These are phyloP conservation scores for Amphiura filiformis DNA, from an alignment of 35 echinoderm and acorn worm genomes.

Conservation along the genomic window DNA sequence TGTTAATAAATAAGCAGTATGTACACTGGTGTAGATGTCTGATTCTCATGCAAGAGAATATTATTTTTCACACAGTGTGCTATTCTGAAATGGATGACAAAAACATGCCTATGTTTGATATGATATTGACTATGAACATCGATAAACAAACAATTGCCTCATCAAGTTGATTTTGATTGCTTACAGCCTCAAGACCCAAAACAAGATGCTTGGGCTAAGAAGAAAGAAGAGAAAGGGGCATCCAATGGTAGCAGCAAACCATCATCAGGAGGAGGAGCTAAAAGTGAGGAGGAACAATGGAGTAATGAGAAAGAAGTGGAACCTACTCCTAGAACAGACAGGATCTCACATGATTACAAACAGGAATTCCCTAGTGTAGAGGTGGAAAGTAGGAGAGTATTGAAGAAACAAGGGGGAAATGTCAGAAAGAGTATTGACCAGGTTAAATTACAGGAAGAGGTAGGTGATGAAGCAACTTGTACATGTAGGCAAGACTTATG, in stretches of 20 bases:
- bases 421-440: slow-evolving; percentile 93
- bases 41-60: no score
- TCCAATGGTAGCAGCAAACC: slow-evolving; percentile 27
- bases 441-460: slow-evolving; percentile 86
- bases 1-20: no score
- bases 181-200: no score
- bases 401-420: slow-evolving; percentile 50
- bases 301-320: slow-evolving; percentile 36
- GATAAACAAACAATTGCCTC: no score
- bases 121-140: no score
- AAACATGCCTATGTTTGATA: no score
- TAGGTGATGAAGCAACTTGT: slow-evolving; percentile 20
- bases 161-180: no score
- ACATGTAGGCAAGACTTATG: no score
- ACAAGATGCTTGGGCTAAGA: no score
- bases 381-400: slow-evolving; percentile 66
- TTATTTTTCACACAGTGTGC: no score
- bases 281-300: slow-evolving; percentile 30
- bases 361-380: slow-evolving; percentile 84
- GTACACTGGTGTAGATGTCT: no score
- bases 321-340: slow-evolving; percentile 64
- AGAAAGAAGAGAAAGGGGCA: slow-evolving; percentile 57
- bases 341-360: slow-evolving; percentile 68
- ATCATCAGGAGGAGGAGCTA: slow-evolving; percentile 20
- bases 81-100: no score